Conservation (phyloP, 2,113 vertebrate genomes). For the Gopherus evgoodei region DNA sequence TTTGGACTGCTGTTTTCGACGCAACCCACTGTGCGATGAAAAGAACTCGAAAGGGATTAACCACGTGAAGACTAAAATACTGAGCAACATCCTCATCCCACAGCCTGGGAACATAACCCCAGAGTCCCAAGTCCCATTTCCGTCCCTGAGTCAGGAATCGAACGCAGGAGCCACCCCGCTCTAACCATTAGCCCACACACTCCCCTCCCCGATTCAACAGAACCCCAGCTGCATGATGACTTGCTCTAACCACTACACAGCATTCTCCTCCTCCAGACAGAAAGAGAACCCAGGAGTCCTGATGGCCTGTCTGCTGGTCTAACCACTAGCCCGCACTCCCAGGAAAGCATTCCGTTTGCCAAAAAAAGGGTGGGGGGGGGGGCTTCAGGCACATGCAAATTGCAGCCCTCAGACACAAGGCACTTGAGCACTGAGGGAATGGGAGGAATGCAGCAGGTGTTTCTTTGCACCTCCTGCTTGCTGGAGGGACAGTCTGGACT, state of each 20-base stretch:
- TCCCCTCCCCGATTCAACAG: neutral
- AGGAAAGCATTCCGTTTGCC: too few species aligned
- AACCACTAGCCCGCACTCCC: too few species aligned
- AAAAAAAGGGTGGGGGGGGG: too few species aligned
- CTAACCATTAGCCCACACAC: neutral
- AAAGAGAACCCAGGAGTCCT: too few species aligned
- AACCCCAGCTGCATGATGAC: neutral
- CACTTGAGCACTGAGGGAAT: too few species aligned
- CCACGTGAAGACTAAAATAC: neutral
- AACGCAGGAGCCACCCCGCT: neutral
- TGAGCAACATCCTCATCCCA: neutral
- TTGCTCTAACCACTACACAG: too few species aligned
- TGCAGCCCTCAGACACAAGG: neutral
- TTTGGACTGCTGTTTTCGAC: neutral
- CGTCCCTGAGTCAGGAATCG: neutral
- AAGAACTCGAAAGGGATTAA: neutral
- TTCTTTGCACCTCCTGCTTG: too few species aligned
- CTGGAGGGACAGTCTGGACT: too few species aligned
- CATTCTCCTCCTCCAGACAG: too few species aligned
- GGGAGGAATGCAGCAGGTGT: too few species aligned
- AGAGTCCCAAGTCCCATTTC: too few species aligned
- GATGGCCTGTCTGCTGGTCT: too few species aligned
- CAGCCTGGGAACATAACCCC: neutral
- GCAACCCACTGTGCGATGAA: neutral
- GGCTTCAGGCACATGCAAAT: neutral